Evolutionary conservation across 2,113 vertebrate species (phyloP).

Genomic region (Brachionichthys hirsutus): DNA sequence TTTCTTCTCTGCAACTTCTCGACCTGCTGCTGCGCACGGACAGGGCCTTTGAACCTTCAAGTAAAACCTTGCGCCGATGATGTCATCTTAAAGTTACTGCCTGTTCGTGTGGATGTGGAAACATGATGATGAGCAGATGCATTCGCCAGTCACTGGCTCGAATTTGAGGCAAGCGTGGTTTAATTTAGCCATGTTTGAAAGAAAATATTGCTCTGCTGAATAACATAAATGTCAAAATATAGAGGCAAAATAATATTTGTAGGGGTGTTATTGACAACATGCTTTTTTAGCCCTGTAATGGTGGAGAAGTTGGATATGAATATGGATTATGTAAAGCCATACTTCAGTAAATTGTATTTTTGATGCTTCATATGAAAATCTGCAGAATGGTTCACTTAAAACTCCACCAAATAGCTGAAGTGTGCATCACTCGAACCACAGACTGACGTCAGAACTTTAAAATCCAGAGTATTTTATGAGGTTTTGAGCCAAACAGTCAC

Average conservation of each 20-base stretch:
- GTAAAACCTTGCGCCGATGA: constrained; percentile 58
- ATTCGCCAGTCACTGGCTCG: neutral
- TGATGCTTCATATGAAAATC: constrained; percentile 1
- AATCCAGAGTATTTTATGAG: too few species aligned
- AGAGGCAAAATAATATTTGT: constrained; percentile 21
- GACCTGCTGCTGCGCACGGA: constrained; percentile 17
- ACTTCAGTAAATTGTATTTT: neutral
- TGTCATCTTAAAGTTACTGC: constrained; percentile 48
- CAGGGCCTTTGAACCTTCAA: constrained; percentile 51
- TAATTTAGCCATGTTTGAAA: constrained; percentile 16
- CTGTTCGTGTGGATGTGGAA: constrained; percentile 19
- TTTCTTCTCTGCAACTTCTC: constrained; percentile 29
- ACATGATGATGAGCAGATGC: constrained; percentile 60
- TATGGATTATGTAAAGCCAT: too few species aligned
- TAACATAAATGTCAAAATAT: constrained; percentile 6
- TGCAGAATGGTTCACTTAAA: neutral
- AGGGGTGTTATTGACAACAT: constrained; percentile 14
- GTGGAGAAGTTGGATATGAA: constrained; percentile 5
- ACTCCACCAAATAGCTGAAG: constrained; percentile 3
- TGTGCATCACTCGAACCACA: constrained; percentile 3
- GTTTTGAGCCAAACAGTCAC: too few species aligned
- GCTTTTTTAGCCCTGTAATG: constrained; percentile 14
- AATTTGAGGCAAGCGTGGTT: constrained; percentile 21
- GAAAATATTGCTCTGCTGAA: constrained; percentile 26
- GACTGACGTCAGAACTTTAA: neutral